Conservation (phyloP, 2,113 vertebrate genomes). For the Smithornis capensis region DNA sequence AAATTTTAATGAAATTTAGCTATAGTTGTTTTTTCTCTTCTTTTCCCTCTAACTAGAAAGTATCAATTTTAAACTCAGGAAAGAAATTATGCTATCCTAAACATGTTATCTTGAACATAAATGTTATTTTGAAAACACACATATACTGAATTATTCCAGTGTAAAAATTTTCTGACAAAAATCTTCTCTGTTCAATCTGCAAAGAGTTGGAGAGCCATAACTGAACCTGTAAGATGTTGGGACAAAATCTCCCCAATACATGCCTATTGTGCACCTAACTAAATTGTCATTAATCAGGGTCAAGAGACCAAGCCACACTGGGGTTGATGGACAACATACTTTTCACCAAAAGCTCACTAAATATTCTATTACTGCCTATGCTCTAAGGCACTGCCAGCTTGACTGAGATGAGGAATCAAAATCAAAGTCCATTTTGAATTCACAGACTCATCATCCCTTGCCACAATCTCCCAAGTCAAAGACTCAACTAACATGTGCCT, state of each 20-base stretch:
- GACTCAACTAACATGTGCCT: not conserved
- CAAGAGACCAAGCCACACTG: not conserved
- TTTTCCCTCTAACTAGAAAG: not conserved
- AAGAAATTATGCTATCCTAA: not conserved
- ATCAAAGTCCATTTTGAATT: not conserved
- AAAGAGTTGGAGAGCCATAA: not conserved
- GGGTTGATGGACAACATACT: not conserved
- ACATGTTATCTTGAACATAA: not conserved
- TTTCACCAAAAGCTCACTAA: not conserved
- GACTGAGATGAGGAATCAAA: not conserved
- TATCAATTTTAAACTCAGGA: not conserved
- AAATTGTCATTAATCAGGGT: not conserved
- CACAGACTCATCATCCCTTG: not conserved
- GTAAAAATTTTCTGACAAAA: not conserved
- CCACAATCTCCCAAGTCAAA: not conserved
- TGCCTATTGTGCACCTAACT: not conserved
- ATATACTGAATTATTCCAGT: not conserved
- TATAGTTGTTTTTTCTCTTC: not conserved
- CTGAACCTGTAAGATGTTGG: not conserved
- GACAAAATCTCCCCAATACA: not conserved
- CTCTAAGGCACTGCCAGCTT: not conserved
- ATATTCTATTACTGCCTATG: not conserved
- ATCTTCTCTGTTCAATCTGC: not conserved
- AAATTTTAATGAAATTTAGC: not conserved
- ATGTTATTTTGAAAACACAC: not conserved